Evolutionary conservation across 2,888 invertebrate genomes (phyloP).

Genomic region (Xestoiulus laeticollis): DNA sequence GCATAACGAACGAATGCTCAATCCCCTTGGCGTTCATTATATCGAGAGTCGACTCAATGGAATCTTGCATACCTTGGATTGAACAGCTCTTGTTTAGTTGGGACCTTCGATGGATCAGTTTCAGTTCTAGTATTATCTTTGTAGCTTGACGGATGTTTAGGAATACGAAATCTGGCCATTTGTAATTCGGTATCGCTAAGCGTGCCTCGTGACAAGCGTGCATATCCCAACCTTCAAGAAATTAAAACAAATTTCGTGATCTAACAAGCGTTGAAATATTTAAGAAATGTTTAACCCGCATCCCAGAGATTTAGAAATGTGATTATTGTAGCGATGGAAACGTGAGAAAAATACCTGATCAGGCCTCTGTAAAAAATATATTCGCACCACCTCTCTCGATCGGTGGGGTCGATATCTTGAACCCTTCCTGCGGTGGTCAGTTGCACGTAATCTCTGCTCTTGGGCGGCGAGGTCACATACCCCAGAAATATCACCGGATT

Average conservation of each 20-base stretch:
- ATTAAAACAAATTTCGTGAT: background rate
- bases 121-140: constrained; percentile 47
- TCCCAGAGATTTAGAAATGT: too few relatives aligned
- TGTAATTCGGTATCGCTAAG: constrained; percentile 55
- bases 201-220: constrained; percentile 51
- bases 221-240: constrained; percentile 52
- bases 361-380: constrained; percentile 65
- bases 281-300: too few relatives aligned
- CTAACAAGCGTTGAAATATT: too few relatives aligned
- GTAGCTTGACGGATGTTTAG: constrained; percentile 44
- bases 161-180: constrained; percentile 54
- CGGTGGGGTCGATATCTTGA: constrained; percentile 64
- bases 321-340: too few relatives aligned
- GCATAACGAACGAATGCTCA: too few relatives aligned
- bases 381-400: constrained; percentile 64
- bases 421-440: constrained; percentile 61
- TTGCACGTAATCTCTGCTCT: constrained; percentile 62
- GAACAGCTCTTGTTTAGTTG: background rate
- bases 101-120: constrained; percentile 36
- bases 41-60: too few relatives aligned
- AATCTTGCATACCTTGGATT: background rate
- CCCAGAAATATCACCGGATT: constrained; percentile 65
- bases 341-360: constrained; percentile 45
- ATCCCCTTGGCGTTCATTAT: too few relatives aligned
- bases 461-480: constrained; percentile 65